Percentiles rank a stretch among this genome's conserved stretches.
phyloP scores from a whole-genome alignment of 2,888 invertebrate genomes.

The Lasioglossum pauxillum region DNA sequence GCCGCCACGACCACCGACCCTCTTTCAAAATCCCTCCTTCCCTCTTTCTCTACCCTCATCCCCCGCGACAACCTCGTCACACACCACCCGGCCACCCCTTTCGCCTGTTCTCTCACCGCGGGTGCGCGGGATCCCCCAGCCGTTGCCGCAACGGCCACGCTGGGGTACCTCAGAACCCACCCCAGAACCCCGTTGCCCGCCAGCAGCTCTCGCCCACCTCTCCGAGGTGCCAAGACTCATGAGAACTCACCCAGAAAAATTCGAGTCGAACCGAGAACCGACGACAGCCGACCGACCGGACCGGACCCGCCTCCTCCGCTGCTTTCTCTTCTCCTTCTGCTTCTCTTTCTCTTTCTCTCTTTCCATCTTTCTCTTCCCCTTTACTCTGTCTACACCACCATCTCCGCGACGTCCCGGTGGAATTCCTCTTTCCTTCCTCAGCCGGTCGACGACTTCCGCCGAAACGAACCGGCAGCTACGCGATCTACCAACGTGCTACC shows the following conservation, averaged over 20 bases:
- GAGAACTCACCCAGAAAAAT: slow-evolving; percentile 75
- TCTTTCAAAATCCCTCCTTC: slow-evolving; percentile 75
- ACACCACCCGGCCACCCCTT: slow-evolving; percentile 52
- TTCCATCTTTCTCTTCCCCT: background rate
- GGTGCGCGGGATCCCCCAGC: slow-evolving; percentile 78
- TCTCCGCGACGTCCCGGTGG: background rate
- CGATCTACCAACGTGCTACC: background rate
- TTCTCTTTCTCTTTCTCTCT: background rate
- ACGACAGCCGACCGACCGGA: slow-evolving; percentile 43
- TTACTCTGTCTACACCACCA: background rate
- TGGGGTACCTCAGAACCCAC: slow-evolving; percentile 83
- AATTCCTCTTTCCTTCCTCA: background rate
- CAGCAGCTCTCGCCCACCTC: slow-evolving; percentile 70
- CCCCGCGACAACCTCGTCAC: slow-evolving; percentile 42
- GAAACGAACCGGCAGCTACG: background rate
- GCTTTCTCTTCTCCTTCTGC: background rate
- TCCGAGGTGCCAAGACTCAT: slow-evolving; percentile 74
- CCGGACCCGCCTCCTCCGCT: slow-evolving; percentile 10
- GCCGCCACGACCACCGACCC: slow-evolving; percentile 67
- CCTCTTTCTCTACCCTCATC: slow-evolving; percentile 65
- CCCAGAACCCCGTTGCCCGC: slow-evolving; percentile 72
- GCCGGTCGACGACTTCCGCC: background rate
- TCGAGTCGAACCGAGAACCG: slow-evolving; percentile 64
- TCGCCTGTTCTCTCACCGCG: slow-evolving; percentile 77
- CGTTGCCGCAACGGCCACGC: slow-evolving; percentile 83